A percentile compares a stretch with the other conserved stretches of the same genome.
Evolutionary conservation across 2,888 invertebrate species (phyloP).

Genomic region (Conchocele bisecta): DNA sequence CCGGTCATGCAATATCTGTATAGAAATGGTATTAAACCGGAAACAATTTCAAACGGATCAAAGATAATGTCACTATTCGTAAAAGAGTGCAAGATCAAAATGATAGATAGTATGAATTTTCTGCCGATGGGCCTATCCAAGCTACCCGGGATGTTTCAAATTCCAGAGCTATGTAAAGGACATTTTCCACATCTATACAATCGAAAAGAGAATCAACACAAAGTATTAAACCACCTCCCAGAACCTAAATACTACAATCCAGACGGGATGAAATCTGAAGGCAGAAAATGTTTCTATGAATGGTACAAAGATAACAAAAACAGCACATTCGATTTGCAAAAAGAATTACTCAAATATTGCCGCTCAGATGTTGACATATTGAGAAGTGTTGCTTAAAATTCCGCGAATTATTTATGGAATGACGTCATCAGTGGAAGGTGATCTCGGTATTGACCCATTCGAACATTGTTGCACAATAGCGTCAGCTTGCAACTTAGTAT

Average conservation of each 20-base stretch:
- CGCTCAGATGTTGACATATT: slow-evolving; percentile 35
- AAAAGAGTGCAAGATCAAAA: slow-evolving; percentile 13
- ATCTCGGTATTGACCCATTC: slow-evolving; percentile 19
- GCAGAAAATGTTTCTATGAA: slow-evolving; percentile 16
- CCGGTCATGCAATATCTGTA: slow-evolving; percentile 32
- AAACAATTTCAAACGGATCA: slow-evolving; percentile 39
- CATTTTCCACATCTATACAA: slow-evolving; percentile 47
- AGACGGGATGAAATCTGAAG: slow-evolving; percentile 43
- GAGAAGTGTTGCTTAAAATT: slow-evolving; percentile 31
- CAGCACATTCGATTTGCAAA: slow-evolving; percentile 29
- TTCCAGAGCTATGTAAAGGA: slow-evolving; percentile 33
- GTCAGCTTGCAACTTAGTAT: slow-evolving; percentile 26
- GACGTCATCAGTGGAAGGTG: slow-evolving; percentile 1
- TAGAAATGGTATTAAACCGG: slow-evolving; percentile 32
- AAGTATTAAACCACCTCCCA: slow-evolving; percentile 14
- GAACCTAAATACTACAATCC: slow-evolving; percentile 41
- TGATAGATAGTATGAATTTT: slow-evolving; percentile 49
- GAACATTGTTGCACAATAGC: slow-evolving; percentile 26
- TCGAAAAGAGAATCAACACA: slow-evolving; percentile 22
- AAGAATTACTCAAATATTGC: slow-evolving; percentile 24
- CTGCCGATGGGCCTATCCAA: slow-evolving; percentile 43
- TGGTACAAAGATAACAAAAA: slow-evolving; percentile 32
- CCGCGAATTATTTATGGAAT: slow-evolving; percentile 15
- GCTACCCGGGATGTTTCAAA: slow-evolving; percentile 32
- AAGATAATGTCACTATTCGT: slow-evolving; percentile 43